phyloP scores from a whole-genome alignment of 1,140 invertebrate genomes.

The Drosophila bocki region DNA sequence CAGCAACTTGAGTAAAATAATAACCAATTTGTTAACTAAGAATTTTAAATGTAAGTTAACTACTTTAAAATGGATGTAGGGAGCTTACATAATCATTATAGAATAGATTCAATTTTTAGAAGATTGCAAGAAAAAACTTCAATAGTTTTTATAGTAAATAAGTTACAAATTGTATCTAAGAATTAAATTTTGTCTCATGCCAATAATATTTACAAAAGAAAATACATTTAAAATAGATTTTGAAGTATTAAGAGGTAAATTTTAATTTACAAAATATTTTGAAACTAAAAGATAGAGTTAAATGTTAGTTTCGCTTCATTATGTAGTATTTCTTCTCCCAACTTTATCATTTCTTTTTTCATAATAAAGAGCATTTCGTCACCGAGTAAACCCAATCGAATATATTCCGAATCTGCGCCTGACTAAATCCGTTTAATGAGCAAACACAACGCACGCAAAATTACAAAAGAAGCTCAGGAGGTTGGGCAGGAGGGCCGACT shows the following conservation, averaged over 20 bases:
- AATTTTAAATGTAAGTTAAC: not conserved
- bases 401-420: conserved; percentile 16
- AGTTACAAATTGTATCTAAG: too few relatives aligned
- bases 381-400: not conserved
- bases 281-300: not conserved
- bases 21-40: too few relatives aligned
- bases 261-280: not conserved
- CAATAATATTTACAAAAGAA: not conserved
- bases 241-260: too few relatives aligned
- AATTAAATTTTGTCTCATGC: not conserved
- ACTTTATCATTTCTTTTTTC: not conserved
- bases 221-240: too few relatives aligned
- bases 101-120: too few relatives aligned
- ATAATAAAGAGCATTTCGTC: conserved; percentile 20
- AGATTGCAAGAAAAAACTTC: not conserved
- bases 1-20: not conserved
- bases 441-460: conserved; percentile 82
- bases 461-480: conserved; percentile 59
- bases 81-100: too few relatives aligned
- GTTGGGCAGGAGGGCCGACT: not conserved
- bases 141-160: not conserved
- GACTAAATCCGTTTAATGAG: conserved; percentile 77
- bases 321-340: not conserved
- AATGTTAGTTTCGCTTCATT: not conserved
- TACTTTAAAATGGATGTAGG: not conserved